Percentiles rank a stretch among this genome's conserved stretches.
These are phyloP conservation scores for Porites australiensis DNA, from an alignment of 64 coral and sea anemone species.

Conservation along the genomic window DNA sequence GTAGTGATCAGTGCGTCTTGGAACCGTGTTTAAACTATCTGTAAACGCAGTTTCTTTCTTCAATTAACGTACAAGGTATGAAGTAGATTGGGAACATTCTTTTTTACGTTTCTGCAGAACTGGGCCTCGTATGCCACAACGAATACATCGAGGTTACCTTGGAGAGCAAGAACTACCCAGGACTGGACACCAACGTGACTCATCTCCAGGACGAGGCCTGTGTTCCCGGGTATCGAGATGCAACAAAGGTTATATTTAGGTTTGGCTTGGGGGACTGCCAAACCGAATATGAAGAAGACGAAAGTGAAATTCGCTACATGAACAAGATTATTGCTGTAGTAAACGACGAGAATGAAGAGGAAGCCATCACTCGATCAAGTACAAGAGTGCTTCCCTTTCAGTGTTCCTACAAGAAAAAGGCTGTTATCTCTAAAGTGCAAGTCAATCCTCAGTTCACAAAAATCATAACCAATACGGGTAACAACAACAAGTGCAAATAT, in stretches of 20 bases:
- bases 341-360: not conserved
- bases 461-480: not conserved
- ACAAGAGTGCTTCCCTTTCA: slow-evolving; percentile 27
- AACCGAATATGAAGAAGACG: slow-evolving; percentile 6
- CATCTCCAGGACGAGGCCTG: slow-evolving; percentile 41
- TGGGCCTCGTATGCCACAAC: not conserved
- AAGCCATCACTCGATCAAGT: slow-evolving; percentile 3
- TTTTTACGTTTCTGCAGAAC: not conserved
- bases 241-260: not conserved
- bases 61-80: too few relatives aligned
- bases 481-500: not conserved
- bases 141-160: slow-evolving; percentile 29
- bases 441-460: not conserved
- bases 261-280: slow-evolving; percentile 39
- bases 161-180: slow-evolving; percentile 32
- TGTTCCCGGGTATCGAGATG: slow-evolving; percentile 1
- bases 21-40: too few relatives aligned
- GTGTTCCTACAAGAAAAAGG: slow-evolving; percentile 19
- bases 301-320: not conserved
- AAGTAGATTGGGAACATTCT: not conserved
- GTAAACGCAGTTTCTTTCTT: too few relatives aligned
- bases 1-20: too few relatives aligned
- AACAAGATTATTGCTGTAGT: slow-evolving; percentile 37
- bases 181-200: slow-evolving; percentile 28
- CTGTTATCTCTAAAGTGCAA: slow-evolving; percentile 5